A percentile compares a stretch with the other conserved stretches of the same genome.
Evolutionary conservation across 2,888 invertebrate species (phyloP).

Genomic region (Acleris literana): DNA sequence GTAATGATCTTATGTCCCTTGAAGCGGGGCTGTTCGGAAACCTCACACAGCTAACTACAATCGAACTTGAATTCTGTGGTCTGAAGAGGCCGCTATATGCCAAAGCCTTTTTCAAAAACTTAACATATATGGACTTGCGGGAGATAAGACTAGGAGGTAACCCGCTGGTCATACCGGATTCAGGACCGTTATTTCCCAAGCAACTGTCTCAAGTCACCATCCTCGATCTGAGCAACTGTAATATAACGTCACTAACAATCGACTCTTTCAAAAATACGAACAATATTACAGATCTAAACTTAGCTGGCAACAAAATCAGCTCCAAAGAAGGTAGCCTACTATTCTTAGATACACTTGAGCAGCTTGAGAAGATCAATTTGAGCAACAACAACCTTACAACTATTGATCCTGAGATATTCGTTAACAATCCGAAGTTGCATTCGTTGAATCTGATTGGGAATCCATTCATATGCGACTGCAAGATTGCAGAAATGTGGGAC

Average conservation of each 20-base stretch:
- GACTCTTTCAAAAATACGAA: slow-evolving; percentile 85
- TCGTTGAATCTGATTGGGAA: slow-evolving; percentile 87
- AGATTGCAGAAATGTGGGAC: slow-evolving; percentile 88
- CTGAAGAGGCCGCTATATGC: slow-evolving; percentile 85
- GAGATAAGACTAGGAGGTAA: slow-evolving; percentile 88
- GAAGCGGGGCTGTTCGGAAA: slow-evolving; percentile 88
- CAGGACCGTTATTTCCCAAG: slow-evolving; percentile 85
- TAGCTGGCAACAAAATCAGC: slow-evolving; percentile 84
- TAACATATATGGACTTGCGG: slow-evolving; percentile 85
- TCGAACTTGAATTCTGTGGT: slow-evolving; percentile 88
- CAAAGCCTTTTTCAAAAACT: slow-evolving; percentile 86
- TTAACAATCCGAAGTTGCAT: slow-evolving; percentile 82
- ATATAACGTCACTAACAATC: slow-evolving; percentile 82
- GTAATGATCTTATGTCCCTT: slow-evolving; percentile 86
- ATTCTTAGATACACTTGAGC: slow-evolving; percentile 81
- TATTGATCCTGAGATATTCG: slow-evolving; percentile 82
- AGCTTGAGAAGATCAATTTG: slow-evolving; percentile 85
- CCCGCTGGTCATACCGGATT: slow-evolving; percentile 84
- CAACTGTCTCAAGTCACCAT: slow-evolving; percentile 85
- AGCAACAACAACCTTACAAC: slow-evolving; percentile 85
- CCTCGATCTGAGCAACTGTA: slow-evolving; percentile 87
- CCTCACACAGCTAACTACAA: slow-evolving; percentile 85
- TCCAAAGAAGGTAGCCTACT: slow-evolving; percentile 75
- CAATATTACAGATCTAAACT: slow-evolving; percentile 85
- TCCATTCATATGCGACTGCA: slow-evolving; percentile 88